These are phyloP conservation scores for Tuta absoluta DNA, from an alignment of 2,888 invertebrate species.

Conservation along the genomic window DNA sequence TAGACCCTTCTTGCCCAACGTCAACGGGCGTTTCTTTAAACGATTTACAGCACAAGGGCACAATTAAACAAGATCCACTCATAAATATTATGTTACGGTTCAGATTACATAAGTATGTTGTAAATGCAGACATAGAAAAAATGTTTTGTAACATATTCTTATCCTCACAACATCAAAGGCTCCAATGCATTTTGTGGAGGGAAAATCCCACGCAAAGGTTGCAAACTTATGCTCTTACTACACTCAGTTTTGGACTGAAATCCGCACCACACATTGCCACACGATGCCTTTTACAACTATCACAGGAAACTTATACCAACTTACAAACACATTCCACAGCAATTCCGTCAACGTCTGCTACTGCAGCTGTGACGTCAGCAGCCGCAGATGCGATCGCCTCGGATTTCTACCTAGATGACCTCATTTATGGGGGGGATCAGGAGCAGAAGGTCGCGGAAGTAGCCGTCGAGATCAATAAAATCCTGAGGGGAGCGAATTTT, in stretches of 20 bases:
- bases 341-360: background rate
- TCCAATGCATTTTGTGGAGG: slow-evolving; percentile 29
- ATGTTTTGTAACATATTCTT: slow-evolving; percentile 28
- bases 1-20: slow-evolving; percentile 1
- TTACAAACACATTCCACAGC: background rate
- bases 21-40: slow-evolving; percentile 15
- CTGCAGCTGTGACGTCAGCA: background rate
- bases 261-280: slow-evolving; percentile 31
- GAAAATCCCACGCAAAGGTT: slow-evolving; percentile 24
- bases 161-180: slow-evolving; percentile 9
- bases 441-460: slow-evolving; percentile 15
- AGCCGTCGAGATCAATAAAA: slow-evolving; percentile 12
- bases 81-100: slow-evolving; percentile 21
- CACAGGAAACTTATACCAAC: slow-evolving; percentile 14
- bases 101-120: slow-evolving; percentile 12
- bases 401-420: slow-evolving; percentile 23
- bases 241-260: slow-evolving; percentile 32
- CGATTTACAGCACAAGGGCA: slow-evolving; percentile 18
- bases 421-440: slow-evolving; percentile 15
- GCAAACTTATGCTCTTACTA: slow-evolving; percentile 27
- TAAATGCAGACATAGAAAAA: slow-evolving; percentile 28
- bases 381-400: slow-evolving; percentile 10
- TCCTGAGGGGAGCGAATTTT: slow-evolving; percentile 22
- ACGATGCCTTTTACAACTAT: slow-evolving; percentile 30
- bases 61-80: slow-evolving; percentile 8